Evolutionary conservation across 2,888 invertebrate species (phyloP).

Genomic region (Aphelenchoides bicaudatus): DNA sequence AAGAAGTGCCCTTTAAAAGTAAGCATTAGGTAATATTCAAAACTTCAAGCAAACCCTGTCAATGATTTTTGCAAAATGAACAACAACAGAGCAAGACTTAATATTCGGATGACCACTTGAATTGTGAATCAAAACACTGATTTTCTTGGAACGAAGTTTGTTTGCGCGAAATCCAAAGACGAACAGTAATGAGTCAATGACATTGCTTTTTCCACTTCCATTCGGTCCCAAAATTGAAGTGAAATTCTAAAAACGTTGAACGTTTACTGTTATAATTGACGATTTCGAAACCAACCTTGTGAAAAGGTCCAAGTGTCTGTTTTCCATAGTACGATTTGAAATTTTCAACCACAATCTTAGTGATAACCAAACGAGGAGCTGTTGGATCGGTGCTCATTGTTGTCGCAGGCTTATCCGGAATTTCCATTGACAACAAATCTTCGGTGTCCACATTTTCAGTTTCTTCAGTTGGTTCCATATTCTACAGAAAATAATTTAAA

Average conservation of each 20-base stretch:
- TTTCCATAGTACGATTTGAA: slow-evolving; percentile 93
- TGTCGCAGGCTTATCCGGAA: slow-evolving; percentile 29
- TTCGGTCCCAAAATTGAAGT: slow-evolving; percentile 96
- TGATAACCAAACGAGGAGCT: slow-evolving; percentile 71
- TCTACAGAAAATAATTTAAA: too few relatives aligned
- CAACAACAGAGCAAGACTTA: slow-evolving; percentile 77
- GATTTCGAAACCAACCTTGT: slow-evolving; percentile 73
- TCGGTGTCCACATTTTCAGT: too few relatives aligned
- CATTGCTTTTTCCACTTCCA: slow-evolving; percentile 97
- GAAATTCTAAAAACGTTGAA: slow-evolving; percentile 71
- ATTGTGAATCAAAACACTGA: slow-evolving; percentile 77
- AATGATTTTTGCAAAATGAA: slow-evolving; percentile 73
- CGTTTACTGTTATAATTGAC: not conserved
- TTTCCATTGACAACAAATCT: slow-evolving; percentile 50
- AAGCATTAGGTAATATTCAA: slow-evolving; percentile 5
- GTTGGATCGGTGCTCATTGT: slow-evolving; percentile 63
- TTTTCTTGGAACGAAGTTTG: slow-evolving; percentile 91
- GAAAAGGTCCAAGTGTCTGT: slow-evolving; percentile 83
- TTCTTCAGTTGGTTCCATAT: too few relatives aligned
- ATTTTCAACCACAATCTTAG: slow-evolving; percentile 82
- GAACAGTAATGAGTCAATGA: slow-evolving; percentile 97
- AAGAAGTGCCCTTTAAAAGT: slow-evolving; percentile 31
- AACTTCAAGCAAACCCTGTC: slow-evolving; percentile 17
- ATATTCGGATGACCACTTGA: slow-evolving; percentile 76
- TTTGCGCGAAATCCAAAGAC: slow-evolving; percentile 94